Evolutionary conservation across 2,113 vertebrate species (phyloP).

Genomic region (Riparia riparia): DNA sequence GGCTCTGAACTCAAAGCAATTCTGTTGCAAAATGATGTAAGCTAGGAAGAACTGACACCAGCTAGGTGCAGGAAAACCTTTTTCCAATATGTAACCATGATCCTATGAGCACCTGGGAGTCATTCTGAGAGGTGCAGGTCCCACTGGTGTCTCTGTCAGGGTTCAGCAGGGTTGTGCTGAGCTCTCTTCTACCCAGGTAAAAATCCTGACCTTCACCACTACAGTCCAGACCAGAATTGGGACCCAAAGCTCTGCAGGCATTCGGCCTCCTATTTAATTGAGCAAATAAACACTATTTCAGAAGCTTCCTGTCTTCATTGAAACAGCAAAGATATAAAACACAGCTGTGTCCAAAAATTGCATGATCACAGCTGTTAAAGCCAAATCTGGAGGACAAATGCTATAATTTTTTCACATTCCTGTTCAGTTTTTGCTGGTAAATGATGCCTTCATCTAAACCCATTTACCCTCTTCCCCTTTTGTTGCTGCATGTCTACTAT

Average conservation of each 20-base stretch:
- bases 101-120: not conserved
- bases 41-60: not conserved
- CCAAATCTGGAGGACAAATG: constrained; percentile 30
- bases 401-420: constrained; percentile 43
- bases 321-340: constrained; percentile 48
- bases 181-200: not conserved
- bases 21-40: not conserved
- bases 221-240: not conserved
- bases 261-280: not conserved
- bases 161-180: not conserved
- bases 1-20: not conserved
- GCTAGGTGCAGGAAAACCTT: not conserved
- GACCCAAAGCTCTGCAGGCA: constrained; percentile 12
- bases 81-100: not conserved
- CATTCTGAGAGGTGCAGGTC: not conserved
- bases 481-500: not conserved
- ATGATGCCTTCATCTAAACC: constrained; percentile 20
- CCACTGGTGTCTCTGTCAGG: not conserved
- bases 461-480: constrained; percentile 29
- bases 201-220: not conserved
- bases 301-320: constrained; percentile 50
- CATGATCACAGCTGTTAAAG: constrained; percentile 23
- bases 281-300: constrained; percentile 56
- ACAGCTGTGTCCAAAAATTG: constrained; percentile 61
- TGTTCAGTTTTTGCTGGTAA: constrained; percentile 24